Conservation (phyloP, 2,797 vertebrate species). For the Oceanodroma leucorhoa region DNA sequence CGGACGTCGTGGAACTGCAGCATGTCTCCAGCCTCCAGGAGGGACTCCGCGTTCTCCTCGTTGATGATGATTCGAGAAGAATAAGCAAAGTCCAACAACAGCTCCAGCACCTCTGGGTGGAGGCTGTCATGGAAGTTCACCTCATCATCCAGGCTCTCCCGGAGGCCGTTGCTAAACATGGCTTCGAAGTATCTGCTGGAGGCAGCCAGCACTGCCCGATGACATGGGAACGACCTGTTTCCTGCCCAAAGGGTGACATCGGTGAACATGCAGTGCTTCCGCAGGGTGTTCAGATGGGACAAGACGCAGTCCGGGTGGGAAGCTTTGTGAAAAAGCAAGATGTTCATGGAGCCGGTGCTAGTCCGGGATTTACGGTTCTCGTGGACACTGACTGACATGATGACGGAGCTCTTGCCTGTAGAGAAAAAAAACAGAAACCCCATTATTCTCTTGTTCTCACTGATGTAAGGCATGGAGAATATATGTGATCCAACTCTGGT, state of each 20-base stretch:
- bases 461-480: rapidly evolving
- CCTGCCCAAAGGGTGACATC: constrained; percentile 94
- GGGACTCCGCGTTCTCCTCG: constrained; percentile 92
- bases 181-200: constrained; percentile 95
- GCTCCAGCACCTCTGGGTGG: constrained; percentile 92
- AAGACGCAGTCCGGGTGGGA: constrained; percentile 91
- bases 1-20: constrained; percentile 92
- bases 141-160: constrained; percentile 87
- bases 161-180: constrained; percentile 93
- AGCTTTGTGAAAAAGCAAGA: constrained; percentile 92
- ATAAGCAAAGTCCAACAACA: constrained; percentile 93
- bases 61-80: constrained; percentile 91
- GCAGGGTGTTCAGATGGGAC: constrained; percentile 89
- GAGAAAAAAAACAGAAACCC: neutral
- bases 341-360: constrained; percentile 92
- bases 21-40: constrained; percentile 94
- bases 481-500: neutral
- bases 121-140: constrained; percentile 93
- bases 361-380: constrained; percentile 94
- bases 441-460: neutral
- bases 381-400: constrained; percentile 93
- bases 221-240: constrained; percentile 89
- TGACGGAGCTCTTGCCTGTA: constrained; percentile 61
- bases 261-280: constrained; percentile 92
- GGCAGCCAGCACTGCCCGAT: constrained; percentile 90